These are phyloP conservation scores for Anarrhichthys ocellatus DNA, from an alignment of 2,113 vertebrate genomes.

Conservation along the genomic window DNA sequence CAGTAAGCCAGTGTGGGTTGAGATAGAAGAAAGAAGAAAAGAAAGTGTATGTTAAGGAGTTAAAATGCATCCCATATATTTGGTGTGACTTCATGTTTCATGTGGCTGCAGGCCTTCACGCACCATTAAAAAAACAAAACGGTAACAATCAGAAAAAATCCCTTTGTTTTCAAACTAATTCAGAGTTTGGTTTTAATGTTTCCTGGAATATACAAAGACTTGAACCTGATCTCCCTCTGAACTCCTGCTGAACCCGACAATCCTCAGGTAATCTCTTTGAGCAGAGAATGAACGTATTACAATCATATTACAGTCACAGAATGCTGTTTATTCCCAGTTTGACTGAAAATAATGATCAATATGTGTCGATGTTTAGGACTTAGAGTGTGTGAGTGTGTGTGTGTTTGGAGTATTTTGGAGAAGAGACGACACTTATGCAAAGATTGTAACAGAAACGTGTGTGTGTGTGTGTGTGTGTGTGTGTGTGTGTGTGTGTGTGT, in stretches of 20 bases:
- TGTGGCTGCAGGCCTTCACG: constrained; percentile 25
- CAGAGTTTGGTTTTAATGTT: constrained; percentile 12
- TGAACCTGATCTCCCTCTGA: constrained; percentile 31
- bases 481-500: too few relatives aligned
- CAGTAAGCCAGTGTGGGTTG: too few relatives aligned
- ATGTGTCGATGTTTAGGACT: not conserved
- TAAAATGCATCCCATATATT: not conserved
- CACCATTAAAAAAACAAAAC: not conserved
- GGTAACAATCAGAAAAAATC: not conserved
- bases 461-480: too few relatives aligned
- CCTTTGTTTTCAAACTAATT: constrained; percentile 25
- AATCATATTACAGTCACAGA: not conserved
- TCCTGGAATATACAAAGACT: constrained; percentile 36
- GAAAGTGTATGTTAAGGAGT: constrained; percentile 2
- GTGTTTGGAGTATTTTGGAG: not conserved
- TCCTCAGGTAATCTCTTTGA: constrained; percentile 10
- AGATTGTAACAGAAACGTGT: too few relatives aligned
- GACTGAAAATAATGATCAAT: not conserved
- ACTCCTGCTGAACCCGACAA: constrained; percentile 34
- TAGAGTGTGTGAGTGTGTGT: constrained; percentile 10
- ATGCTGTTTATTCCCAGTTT: not conserved
- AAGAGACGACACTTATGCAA: too few relatives aligned
- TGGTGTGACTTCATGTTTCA: not conserved
- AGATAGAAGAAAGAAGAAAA: too few relatives aligned
- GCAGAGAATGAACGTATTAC: not conserved